Evolutionary conservation across 2,113 vertebrate genomes (phyloP).

Genomic region (Micromys minutus): DNA sequence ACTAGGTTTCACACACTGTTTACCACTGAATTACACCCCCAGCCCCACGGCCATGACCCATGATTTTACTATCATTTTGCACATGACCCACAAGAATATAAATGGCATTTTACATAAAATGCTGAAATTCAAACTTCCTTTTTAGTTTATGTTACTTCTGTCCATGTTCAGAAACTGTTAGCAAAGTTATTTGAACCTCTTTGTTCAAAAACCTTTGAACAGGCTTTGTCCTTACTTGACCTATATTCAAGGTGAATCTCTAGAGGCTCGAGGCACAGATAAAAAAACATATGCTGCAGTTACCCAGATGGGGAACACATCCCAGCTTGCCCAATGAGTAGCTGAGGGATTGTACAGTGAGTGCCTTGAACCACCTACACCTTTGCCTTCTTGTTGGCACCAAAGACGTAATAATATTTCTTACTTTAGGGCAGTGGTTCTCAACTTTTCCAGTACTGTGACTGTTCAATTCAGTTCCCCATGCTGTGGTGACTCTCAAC

Average conservation of each 20-base stretch:
- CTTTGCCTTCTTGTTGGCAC: fast-evolving
- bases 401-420: fast-evolving
- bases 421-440: background rate
- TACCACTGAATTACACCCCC: background rate
- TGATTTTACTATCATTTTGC: background rate
- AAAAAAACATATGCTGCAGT: fast-evolving
- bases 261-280: background rate
- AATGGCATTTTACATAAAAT: background rate
- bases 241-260: fast-evolving
- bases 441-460: background rate
- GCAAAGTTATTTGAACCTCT: background rate
- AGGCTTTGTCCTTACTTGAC: background rate
- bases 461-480: background rate
- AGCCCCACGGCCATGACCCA: background rate
- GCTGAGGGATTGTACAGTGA: background rate
- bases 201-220: background rate
- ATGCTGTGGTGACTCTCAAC: background rate
- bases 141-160: background rate
- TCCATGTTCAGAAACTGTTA: background rate
- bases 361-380: fast-evolving
- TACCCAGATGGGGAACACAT: no score
- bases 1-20: background rate
- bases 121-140: no score
- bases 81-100: no score
- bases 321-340: no score